A percentile compares a stretch with the other conserved stretches of the same genome.
These are phyloP conservation scores for Caenorhabditis tropicalis DNA, from an alignment of 1,140 invertebrate species.

Conservation along the genomic window DNA sequence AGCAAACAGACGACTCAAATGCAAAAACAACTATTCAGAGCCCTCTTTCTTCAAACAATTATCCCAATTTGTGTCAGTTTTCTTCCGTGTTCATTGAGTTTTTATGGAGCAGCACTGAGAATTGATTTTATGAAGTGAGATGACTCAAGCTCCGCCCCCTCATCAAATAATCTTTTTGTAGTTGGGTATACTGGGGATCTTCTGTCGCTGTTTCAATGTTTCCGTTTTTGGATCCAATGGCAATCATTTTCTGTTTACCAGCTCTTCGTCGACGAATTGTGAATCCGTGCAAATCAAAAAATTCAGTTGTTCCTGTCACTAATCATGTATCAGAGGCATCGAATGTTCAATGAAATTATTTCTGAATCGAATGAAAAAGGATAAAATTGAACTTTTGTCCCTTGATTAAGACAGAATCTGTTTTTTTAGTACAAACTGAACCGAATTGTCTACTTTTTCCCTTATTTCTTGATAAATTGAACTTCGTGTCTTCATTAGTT, in stretches of 20 bases:
- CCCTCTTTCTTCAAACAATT: background rate
- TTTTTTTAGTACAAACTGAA: no score
- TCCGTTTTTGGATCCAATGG: background rate
- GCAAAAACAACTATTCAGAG: constrained; percentile 21
- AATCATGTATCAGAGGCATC: background rate
- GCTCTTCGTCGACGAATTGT: background rate
- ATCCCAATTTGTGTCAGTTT: constrained; percentile 20
- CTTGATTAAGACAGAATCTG: no score
- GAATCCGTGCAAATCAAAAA: background rate
- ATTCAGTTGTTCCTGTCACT: background rate
- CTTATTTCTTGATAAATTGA: no score
- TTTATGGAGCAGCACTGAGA: constrained; percentile 7
- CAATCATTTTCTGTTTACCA: background rate
- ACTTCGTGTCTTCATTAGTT: no score
- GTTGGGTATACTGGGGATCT: background rate
- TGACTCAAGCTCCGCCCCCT: no score
- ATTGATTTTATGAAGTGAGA: background rate
- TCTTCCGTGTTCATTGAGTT: background rate
- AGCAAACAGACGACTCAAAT: background rate
- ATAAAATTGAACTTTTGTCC: no score
- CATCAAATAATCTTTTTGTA: no score
- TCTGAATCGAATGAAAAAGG: no score
- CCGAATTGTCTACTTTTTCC: no score
- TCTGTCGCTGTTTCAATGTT: background rate
- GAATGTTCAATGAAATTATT: no score